These are phyloP conservation scores for Dolichoris vasculosae DNA, from an alignment of 1,140 invertebrate species.

Conservation along the genomic window DNA sequence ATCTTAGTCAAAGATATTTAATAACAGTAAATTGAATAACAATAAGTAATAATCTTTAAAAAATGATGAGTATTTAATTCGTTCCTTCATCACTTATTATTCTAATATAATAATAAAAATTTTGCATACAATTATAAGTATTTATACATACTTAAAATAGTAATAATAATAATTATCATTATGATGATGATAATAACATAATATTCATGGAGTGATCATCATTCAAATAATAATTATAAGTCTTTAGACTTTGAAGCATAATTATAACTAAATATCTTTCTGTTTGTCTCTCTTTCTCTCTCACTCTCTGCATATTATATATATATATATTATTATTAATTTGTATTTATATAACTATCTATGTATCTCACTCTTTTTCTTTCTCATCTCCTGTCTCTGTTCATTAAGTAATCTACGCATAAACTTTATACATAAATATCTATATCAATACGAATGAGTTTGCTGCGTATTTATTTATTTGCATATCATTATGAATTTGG, in stretches of 20 bases:
- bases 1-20: background rate
- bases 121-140: conserved; percentile 9
- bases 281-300: background rate
- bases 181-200: too few species aligned
- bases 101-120: conserved; percentile 15
- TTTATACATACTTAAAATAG: background rate
- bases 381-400: background rate
- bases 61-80: conserved; percentile 24
- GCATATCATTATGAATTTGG: conserved; percentile 26
- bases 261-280: background rate
- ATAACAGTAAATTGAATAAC: conserved; percentile 22
- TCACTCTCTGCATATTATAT: background rate
- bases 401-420: background rate
- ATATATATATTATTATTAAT: background rate
- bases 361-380: background rate
- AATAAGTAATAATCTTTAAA: conserved; percentile 20
- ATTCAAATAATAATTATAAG: conserved; percentile 11
- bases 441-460: background rate
- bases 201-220: background rate
- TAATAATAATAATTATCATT: background rate
- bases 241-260: conserved; percentile 26
- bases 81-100: background rate
- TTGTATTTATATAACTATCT: too few species aligned
- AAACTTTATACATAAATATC: background rate
- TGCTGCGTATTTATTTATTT: background rate